Percentiles rank a stretch among this genome's conserved stretches.
phyloP scores from a whole-genome alignment of 1,140 invertebrate genomes.

The Drosophila miranda region DNA sequence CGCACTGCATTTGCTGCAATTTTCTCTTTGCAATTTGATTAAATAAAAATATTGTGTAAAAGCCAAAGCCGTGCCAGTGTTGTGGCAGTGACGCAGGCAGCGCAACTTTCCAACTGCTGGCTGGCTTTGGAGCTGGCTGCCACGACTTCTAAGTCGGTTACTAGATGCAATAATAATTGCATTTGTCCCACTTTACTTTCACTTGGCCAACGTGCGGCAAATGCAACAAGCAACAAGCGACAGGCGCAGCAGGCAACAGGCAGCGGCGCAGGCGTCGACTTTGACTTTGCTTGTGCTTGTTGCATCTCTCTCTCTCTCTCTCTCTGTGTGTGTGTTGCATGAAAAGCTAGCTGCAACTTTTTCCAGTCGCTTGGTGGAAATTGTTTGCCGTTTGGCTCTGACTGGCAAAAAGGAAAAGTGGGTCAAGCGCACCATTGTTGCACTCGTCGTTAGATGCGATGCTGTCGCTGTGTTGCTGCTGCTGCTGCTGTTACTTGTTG shows the following conservation, averaged over 20 bases:
- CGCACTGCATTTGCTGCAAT: conserved; percentile 59
- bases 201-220: conserved; percentile 63
- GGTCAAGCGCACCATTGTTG: conserved; percentile 80
- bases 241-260: conserved; percentile 6
- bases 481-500: conserved; percentile 65
- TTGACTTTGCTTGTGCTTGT: conserved; percentile 64
- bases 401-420: conserved; percentile 77
- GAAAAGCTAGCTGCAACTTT: conserved; percentile 67
- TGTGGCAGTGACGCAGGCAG: conserved; percentile 21
- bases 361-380: conserved; percentile 72
- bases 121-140: conserved; percentile 5
- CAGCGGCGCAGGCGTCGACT: conserved; percentile 50
- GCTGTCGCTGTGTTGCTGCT: conserved; percentile 32
- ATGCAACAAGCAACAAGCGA: conserved; percentile 29
- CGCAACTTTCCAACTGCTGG: conserved; percentile 69
- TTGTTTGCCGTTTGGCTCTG: conserved; percentile 66
- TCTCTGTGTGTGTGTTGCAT: conserved; percentile 55
- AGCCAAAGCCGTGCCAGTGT: conserved; percentile 23
- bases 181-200: conserved; percentile 82
- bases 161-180: conserved; percentile 82
- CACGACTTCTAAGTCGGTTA: conserved; percentile 79
- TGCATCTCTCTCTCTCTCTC: conserved; percentile 18
- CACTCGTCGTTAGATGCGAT: too few species aligned
- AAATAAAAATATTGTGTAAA: conserved; percentile 82
- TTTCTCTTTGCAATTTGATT: conserved; percentile 80